Base-by-base conservation (phyloP, 2,888 invertebrate species). In the Chironomus riparius region DNA sequence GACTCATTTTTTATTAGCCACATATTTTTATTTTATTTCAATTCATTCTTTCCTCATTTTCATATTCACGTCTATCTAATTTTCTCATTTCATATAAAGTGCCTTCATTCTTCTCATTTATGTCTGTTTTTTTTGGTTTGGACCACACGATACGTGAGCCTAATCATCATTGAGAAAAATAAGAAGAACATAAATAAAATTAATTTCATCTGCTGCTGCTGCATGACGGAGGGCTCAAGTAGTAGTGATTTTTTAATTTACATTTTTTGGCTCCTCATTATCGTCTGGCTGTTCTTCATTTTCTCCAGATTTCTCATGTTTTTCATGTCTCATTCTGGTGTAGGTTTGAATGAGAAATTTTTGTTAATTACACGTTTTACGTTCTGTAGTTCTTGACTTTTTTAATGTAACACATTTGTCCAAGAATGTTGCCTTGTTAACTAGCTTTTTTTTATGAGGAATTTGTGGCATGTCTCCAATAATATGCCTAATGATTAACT, bases 251-350 rank as follows among this genome's bases (percentile, higher is more conserved):
- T 50, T 71, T 71, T 38, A 72, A 72, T 72, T 72, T 72, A 62
- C 62, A 72, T 72, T 72, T 72, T 61, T 72, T 68, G 72, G 72
- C 72, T 72, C 72, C 72, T 72, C 72, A 72, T 72, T 72, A 72
- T 65, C 65, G 21, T 56, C 56, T 56, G n/a, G 15, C 10, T 10
- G 10, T 56, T 56, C 56, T 56, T 18, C 15, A 13, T 50, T 50
- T 50, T 50, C 50, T 15, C 2, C 18, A 24, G 22, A 22, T 21
- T 65, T 24, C 21, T 65, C 12, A 24, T 13, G 65, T 13, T 15
- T 3, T 5, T 2, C 38, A 38, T 38, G 38, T 38, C 38, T 38
- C 38, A 38, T 38, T 38, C 38, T 56, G 15, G 56, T 18, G 56
- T 18, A 38, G 56, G 56, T 7, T n/a, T 50, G 50, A 50, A 50